A percentile compares a stretch with the other conserved stretches of the same genome.
Evolutionary conservation across 1,140 invertebrate species (phyloP).

Genomic region (Epicauta chinensis): DNA sequence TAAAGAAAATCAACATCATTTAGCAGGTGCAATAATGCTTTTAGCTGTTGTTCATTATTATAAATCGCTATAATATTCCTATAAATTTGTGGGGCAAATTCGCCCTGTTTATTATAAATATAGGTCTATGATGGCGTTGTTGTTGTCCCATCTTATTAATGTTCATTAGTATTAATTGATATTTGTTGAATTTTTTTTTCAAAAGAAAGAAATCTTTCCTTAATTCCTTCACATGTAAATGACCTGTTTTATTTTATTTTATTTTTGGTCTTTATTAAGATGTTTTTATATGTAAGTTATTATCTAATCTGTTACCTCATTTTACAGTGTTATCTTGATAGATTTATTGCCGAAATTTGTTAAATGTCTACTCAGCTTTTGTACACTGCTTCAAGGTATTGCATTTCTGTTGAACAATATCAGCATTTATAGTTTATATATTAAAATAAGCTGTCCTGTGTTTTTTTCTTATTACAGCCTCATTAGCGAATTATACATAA

Average conservation of each 20-base stretch:
- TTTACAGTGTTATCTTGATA: slow-evolving; percentile 17
- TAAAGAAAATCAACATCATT: neutral
- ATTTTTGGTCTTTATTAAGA: slow-evolving; percentile 17
- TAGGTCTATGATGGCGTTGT: no score
- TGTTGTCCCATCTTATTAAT: no score
- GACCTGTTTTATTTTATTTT: slow-evolving; percentile 13
- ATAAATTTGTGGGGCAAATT: neutral
- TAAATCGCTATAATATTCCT: slow-evolving; percentile 30
- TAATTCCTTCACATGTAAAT: slow-evolving; percentile 13
- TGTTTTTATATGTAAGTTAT: slow-evolving; percentile 10
- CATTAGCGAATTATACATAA: slow-evolving; percentile 32
- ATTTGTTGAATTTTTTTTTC: neutral
- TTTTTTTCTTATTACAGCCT: slow-evolving; percentile 25
- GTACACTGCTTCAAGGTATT: slow-evolving; percentile 27
- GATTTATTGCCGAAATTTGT: slow-evolving; percentile 17
- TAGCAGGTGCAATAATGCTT: slow-evolving; percentile 32
- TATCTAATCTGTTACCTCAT: slow-evolving; percentile 11
- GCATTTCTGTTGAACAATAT: slow-evolving; percentile 26
- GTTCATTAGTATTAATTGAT: no score
- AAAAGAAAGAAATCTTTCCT: neutral
- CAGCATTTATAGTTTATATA: slow-evolving; percentile 25
- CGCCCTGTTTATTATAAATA: no score
- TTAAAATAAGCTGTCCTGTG: no score
- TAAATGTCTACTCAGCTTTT: slow-evolving; percentile 26
- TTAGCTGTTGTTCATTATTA: slow-evolving; percentile 37